Evolutionary conservation across 2,113 vertebrate species (phyloP), one percentile per base, ranked within the genome.

Genomic region (Dunckerocampus dactyliophorus): DNA sequence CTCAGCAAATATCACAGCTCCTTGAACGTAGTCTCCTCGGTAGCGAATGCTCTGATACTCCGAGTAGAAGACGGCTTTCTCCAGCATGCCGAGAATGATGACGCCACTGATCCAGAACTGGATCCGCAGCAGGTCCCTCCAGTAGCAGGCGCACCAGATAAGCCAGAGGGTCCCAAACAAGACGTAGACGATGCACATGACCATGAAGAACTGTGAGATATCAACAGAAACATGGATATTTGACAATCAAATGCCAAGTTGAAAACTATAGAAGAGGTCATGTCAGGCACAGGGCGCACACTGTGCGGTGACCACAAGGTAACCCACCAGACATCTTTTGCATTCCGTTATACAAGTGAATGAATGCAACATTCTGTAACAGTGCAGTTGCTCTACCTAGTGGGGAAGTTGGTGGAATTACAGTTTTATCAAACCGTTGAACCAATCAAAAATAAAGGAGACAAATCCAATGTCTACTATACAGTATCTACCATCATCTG

Each of bases 71-170:
- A 98, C 95, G 0, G 95, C 95, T 77, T 98, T 98, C 79, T 98
- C 95, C 0, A 98, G 87, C 94, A 98, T 95, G 47, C 95, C 95
- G 57, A 98, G 87, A 76, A 97, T 93, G 81, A 98, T 98, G 69
- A 98, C 95, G 0, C 93, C 94, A 0, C 95, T 94, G 39, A 98
- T 95, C 95, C 95, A 98, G 89, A 95, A 97, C 89, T 98, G 95
- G 84, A 98, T 95, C 79, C 95, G 88, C 69, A 97, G 80, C 52
- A 98, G 91, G 74, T 98, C 95, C 70, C 91, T 88, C 95, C 95
- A 98, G 59, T 95, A 98, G 78, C 94, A 96, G 51, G 90, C 93
- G 28, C 92, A 95, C 94, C 95, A 98, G 0, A 93, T 89, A 69
- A 98, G 92, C 95, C 95, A 98, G 1, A 98, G 89, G 15, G 91